These are phyloP conservation scores for Nineta flava DNA, from an alignment of 2,888 invertebrate genomes.

Conservation along the genomic window DNA sequence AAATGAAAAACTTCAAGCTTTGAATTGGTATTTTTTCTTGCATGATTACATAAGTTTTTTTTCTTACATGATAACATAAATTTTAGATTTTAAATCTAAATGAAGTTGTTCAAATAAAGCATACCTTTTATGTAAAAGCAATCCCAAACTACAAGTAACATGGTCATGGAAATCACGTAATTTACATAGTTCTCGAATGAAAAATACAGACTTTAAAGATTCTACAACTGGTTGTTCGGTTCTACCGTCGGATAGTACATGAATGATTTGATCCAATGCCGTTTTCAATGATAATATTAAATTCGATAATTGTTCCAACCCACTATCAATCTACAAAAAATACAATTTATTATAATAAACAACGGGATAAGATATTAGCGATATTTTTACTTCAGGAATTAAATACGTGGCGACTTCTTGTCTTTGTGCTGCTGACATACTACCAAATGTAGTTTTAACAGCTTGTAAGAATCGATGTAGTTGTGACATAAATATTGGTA, in stretches of 20 bases:
- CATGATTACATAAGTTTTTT: too few relatives aligned
- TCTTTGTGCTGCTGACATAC: slow-evolving; percentile 37
- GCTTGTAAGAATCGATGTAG: slow-evolving; percentile 41
- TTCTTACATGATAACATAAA: too few relatives aligned
- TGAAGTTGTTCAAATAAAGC: too few relatives aligned
- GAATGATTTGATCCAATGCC: slow-evolving; percentile 42
- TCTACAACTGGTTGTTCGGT: slow-evolving; percentile 19
- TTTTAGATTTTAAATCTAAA: too few relatives aligned
- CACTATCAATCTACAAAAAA: slow-evolving; percentile 38
- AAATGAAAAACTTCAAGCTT: too few relatives aligned
- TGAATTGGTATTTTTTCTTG: too few relatives aligned
- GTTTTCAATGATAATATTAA: slow-evolving; percentile 41
- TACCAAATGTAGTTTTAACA: slow-evolving; percentile 38
- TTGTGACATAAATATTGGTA: slow-evolving; percentile 48
- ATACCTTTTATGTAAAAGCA: slow-evolving; percentile 38
- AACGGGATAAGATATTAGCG: background rate
- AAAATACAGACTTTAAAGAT: slow-evolving; percentile 26
- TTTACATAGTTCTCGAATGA: slow-evolving; percentile 36
- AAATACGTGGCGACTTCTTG: slow-evolving; percentile 45
- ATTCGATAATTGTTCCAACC: slow-evolving; percentile 39
- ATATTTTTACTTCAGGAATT: slow-evolving; percentile 41
- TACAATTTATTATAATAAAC: background rate
- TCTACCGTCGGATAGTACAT: slow-evolving; percentile 21
- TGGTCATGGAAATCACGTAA: slow-evolving; percentile 37
- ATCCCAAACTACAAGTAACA: slow-evolving; percentile 32